phyloP scores from a whole-genome alignment of 1,140 invertebrate genomes.

The Mercenaria mercenaria region DNA sequence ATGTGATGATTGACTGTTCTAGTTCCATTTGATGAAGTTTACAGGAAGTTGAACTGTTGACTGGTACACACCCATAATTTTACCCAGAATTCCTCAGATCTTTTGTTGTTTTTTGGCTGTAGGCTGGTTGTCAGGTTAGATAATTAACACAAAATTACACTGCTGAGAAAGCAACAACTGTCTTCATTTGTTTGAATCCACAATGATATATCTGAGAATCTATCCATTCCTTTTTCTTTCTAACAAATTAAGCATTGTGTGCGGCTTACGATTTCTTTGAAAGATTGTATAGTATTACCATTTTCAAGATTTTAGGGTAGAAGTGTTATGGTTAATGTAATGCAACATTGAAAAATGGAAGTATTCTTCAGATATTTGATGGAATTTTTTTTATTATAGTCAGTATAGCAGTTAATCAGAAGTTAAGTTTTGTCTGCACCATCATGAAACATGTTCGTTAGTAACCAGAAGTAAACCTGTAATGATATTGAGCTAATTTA shows the following conservation, averaged over 20 bases:
- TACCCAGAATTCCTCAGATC: background rate
- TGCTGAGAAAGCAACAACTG: background rate
- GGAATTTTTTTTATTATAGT: too few species aligned
- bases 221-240: background rate
- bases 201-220: background rate
- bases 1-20: background rate
- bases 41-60: slow-evolving; percentile 2
- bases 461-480: too few species aligned
- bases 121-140: slow-evolving; percentile 22
- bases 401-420: too few species aligned
- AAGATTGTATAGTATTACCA: background rate
- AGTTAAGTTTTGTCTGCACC: too few species aligned
- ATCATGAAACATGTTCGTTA: too few species aligned
- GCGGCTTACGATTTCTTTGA: background rate
- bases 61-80: slow-evolving; percentile 22
- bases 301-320: background rate
- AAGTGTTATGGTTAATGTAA: too few species aligned
- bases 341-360: too few species aligned
- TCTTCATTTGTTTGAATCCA: background rate
- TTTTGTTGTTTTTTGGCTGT: background rate
- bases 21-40: background rate
- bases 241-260: background rate
- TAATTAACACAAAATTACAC: background rate
- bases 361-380: too few species aligned
- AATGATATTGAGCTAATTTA: too few species aligned